Conservation (phyloP, 2,888 invertebrate genomes). For the Eilema caniola region DNA sequence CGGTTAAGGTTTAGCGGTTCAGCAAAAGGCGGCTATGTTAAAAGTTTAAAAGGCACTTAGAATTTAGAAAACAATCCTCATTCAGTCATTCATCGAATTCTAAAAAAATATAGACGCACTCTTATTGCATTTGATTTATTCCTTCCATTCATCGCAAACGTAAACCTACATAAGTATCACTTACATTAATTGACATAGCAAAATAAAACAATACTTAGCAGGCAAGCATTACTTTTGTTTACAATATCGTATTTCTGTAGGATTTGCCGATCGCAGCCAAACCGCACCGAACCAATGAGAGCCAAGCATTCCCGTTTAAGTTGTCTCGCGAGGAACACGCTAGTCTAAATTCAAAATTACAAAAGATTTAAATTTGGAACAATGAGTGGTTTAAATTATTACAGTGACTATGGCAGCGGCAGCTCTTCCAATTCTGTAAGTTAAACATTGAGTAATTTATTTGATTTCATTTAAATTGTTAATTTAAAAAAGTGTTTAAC, state of each 20-base stretch:
- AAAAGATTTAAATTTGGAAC: slow-evolving; percentile 38
- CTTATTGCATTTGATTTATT: neutral
- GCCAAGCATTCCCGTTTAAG: slow-evolving; percentile 44
- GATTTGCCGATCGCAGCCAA: slow-evolving; percentile 21
- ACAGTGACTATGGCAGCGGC: slow-evolving; percentile 67
- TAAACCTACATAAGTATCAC: neutral
- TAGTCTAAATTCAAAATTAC: slow-evolving; percentile 44
- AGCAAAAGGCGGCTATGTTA: no score
- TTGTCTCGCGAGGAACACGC: slow-evolving; percentile 35
- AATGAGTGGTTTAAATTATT: slow-evolving; percentile 51
- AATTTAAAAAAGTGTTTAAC: neutral
- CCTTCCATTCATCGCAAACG: neutral
- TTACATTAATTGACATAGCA: slow-evolving; percentile 12
- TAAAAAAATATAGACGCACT: neutral
- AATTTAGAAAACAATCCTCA: neutral
- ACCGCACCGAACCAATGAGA: slow-evolving; percentile 21
- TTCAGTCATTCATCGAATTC: neutral
- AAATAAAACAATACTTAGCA: slow-evolving; percentile 12
- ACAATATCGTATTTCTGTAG: slow-evolving; percentile 32
- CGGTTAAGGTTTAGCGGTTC: no score
- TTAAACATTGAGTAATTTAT: slow-evolving; percentile 24
- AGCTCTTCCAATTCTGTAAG: slow-evolving; percentile 67
- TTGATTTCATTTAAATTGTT: neutral
- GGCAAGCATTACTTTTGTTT: slow-evolving; percentile 22
- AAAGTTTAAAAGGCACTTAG: no score